Evolutionary conservation across 2,113 vertebrate species (phyloP).

Genomic region (Notechis scutatus): DNA sequence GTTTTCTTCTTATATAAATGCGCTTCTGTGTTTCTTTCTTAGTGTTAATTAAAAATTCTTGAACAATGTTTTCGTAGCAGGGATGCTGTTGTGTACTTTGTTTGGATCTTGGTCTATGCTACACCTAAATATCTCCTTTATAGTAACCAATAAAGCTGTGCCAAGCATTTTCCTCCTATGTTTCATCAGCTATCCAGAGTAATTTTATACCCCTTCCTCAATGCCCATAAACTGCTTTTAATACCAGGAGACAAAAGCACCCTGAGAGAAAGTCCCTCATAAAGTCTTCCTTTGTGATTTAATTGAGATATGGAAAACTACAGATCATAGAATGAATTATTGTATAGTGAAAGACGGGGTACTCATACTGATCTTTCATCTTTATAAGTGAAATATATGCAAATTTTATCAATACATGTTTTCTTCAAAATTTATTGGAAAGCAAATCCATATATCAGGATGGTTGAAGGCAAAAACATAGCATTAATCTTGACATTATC

Average conservation of each 20-base stretch:
- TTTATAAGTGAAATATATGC: neutral
- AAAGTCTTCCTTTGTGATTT: neutral
- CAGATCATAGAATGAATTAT: neutral
- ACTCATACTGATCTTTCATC: neutral
- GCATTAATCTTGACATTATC: neutral
- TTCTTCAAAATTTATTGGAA: neutral
- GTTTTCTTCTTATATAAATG: neutral
- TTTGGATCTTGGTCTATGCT: neutral
- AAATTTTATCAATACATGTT: neutral
- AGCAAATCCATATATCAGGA: neutral
- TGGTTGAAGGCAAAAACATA: neutral
- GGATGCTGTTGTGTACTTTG: neutral
- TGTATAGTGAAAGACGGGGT: neutral
- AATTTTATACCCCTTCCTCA: neutral
- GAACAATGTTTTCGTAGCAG: neutral
- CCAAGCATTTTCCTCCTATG: neutral
- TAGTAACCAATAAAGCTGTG: neutral
- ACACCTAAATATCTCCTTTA: neutral
- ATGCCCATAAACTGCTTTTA: neutral
- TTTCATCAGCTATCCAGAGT: neutral
- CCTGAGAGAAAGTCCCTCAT: neutral
- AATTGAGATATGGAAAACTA: neutral
- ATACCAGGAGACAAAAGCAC: neutral
- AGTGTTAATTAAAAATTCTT: neutral
- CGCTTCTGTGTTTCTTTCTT: neutral